phyloP scores from a whole-genome alignment of 2,888 invertebrate species.

The Marasmarcha lunaedactyla region DNA sequence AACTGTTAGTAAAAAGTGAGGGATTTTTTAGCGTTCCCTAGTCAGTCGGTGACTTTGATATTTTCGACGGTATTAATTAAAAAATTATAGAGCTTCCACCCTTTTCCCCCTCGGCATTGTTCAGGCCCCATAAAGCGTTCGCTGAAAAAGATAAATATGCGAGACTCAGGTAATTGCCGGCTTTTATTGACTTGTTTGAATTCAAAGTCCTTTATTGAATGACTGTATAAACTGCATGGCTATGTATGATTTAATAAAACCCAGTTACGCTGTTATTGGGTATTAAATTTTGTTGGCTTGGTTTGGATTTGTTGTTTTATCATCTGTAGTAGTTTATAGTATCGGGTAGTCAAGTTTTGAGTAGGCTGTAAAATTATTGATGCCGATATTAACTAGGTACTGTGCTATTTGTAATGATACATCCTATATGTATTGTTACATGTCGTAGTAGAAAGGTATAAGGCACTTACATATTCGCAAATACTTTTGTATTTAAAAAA shows the following conservation, averaged over 20 bases:
- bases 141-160: conserved; percentile 64
- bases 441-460: no score
- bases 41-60: conserved; percentile 62
- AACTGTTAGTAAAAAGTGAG: not conserved
- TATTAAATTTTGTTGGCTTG: conserved; percentile 1
- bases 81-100: conserved; percentile 66
- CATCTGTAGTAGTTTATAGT: no score
- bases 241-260: not conserved
- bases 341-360: no score
- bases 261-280: not conserved
- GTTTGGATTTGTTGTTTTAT: not conserved
- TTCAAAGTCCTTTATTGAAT: conserved; percentile 48
- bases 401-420: no score
- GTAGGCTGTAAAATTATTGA: no score
- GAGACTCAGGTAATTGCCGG: conserved; percentile 59
- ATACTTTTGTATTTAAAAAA: no score
- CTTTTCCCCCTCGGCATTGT: conserved; percentile 37
- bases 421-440: no score
- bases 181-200: conserved; percentile 64
- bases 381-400: no score
- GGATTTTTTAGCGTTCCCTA: not conserved
- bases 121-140: conserved; percentile 48
- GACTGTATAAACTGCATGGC: conserved; percentile 23
- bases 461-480: no score
- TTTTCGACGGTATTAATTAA: conserved; percentile 68